Percentiles rank a stretch among this genome's conserved stretches.
Evolutionary conservation across 2,888 invertebrate genomes (phyloP).

Genomic region (Leptopilina drosophilae): DNA sequence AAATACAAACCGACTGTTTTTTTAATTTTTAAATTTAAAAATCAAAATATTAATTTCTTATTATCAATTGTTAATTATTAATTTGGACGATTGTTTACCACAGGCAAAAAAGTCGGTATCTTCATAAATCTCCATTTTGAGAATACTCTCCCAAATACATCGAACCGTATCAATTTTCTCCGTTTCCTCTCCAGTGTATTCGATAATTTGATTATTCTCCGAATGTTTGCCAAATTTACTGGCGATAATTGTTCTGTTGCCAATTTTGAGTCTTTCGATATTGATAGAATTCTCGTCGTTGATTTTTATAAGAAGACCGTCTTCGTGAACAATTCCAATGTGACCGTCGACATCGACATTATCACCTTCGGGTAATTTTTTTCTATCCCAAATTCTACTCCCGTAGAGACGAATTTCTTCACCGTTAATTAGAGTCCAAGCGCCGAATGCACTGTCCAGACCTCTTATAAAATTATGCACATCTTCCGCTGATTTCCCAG

Average conservation of each 20-base stretch:
- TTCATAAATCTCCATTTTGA: conserved; percentile 84
- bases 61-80: too few species aligned
- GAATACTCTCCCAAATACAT: conserved; percentile 90
- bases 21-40: too few species aligned
- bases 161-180: conserved; percentile 82
- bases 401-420: conserved; percentile 89
- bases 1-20: too few species aligned
- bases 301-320: conserved; percentile 89
- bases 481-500: conserved; percentile 81
- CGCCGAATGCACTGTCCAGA: conserved; percentile 96
- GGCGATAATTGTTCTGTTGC: conserved; percentile 89
- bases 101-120: conserved; percentile 94
- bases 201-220: conserved; percentile 79
- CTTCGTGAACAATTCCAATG: conserved; percentile 83
- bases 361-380: conserved; percentile 77
- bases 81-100: conserved; percentile 77
- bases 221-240: conserved; percentile 83
- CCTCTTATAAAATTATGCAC: conserved; percentile 96
- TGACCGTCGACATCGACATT: conserved; percentile 75
- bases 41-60: too few species aligned
- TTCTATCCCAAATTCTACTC: conserved; percentile 83
- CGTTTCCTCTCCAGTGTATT: conserved; percentile 86
- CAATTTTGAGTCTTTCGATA: conserved; percentile 86
- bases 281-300: conserved; percentile 89
- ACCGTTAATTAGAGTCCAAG: conserved; percentile 82